A percentile compares a stretch with the other conserved stretches of the same genome.
Conservation (phyloP, 2,113 vertebrate species). For the Phalacrocorax pelagicus region DNA sequence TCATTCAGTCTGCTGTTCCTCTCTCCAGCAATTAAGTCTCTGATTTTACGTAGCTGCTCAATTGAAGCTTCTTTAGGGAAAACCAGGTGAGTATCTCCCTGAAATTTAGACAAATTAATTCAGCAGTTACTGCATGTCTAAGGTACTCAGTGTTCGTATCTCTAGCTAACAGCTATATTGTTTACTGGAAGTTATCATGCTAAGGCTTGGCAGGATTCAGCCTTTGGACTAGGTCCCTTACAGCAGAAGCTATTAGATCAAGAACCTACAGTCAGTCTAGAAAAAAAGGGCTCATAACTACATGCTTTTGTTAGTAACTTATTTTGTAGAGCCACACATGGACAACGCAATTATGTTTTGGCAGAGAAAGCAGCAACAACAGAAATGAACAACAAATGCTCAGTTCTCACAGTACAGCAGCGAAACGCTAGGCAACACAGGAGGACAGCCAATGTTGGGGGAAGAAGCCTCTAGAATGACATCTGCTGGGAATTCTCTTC, state of each 20-base stretch:
- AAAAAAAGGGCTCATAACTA: background rate
- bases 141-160: background rate
- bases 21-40: slow-evolving; percentile 88
- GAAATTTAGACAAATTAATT: slow-evolving; percentile 40
- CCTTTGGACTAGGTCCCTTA: background rate
- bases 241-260: background rate
- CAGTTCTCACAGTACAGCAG: background rate
- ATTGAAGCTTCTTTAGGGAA: slow-evolving; percentile 92
- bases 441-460: background rate
- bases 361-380: background rate
- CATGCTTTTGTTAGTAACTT: background rate
- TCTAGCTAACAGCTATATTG: background rate
- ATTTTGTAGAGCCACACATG: background rate
- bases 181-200: background rate
- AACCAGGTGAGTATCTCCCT: slow-evolving; percentile 94
- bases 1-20: slow-evolving; percentile 80
- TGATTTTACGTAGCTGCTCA: slow-evolving; percentile 84
- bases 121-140: background rate
- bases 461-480: background rate
- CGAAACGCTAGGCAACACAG: background rate
- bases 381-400: background rate
- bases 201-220: background rate
- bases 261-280: background rate
- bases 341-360: background rate
- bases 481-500: background rate